phyloP scores from a whole-genome alignment of 2,797 vertebrate genomes.

The Fundulus diaphanus region DNA sequence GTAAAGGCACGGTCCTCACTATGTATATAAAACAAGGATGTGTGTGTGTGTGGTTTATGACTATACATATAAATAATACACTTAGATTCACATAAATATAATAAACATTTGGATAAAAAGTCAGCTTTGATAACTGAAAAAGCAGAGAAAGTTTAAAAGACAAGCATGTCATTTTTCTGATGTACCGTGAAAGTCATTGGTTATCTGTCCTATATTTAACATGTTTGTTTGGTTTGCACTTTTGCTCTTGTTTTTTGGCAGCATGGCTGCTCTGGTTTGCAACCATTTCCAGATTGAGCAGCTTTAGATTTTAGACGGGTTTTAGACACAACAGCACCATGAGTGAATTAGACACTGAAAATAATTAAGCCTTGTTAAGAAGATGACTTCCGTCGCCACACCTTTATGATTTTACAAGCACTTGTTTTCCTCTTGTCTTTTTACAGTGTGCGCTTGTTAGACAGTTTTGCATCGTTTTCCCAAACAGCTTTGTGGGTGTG shows the following conservation, averaged over 20 bases:
- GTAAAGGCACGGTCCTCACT: too few species aligned
- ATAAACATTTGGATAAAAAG: neutral
- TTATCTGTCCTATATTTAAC: neutral
- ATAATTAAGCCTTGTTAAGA: neutral
- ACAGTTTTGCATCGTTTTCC: slow-evolving; percentile 46
- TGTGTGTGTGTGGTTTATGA: neutral
- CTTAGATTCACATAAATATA: neutral
- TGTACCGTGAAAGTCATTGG: neutral
- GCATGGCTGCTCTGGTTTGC: too few species aligned
- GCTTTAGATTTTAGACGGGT: neutral
- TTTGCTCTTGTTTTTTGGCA: too few species aligned
- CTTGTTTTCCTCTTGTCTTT: slow-evolving; percentile 50
- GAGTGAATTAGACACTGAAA: neutral
- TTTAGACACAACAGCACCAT: neutral
- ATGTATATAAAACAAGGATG: too few species aligned
- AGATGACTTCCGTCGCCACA: slow-evolving; percentile 29
- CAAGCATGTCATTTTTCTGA: neutral
- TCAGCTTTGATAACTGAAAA: neutral
- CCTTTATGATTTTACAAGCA: slow-evolving; percentile 51
- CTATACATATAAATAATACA: neutral
- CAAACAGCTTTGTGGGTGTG: slow-evolving; percentile 41
- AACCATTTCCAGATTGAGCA: neutral
- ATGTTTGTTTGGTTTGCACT: neutral
- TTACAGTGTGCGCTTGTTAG: slow-evolving; percentile 21
- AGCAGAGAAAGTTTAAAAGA: neutral